Conservation (phyloP, 1,140 invertebrate genomes). For the Eueides isabella region DNA sequence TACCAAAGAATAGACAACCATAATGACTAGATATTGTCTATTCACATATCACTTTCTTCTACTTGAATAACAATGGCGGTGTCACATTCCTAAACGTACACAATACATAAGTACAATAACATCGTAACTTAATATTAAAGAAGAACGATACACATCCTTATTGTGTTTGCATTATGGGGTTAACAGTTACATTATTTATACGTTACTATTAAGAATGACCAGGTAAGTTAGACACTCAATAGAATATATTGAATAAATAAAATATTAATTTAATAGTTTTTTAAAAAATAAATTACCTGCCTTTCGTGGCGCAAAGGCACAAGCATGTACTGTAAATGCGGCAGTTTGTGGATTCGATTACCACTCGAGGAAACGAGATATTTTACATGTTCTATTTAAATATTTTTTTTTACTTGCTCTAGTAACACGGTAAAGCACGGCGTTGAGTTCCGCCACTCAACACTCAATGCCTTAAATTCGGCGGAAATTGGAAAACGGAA, state of each 20-base stretch:
- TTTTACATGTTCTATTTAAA: too few relatives aligned
- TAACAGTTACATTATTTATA: constrained; percentile 21
- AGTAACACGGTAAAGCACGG: too few relatives aligned
- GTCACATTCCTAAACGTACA: constrained; percentile 47
- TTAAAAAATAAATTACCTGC: too few relatives aligned
- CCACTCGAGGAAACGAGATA: too few relatives aligned
- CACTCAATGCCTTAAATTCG: too few relatives aligned
- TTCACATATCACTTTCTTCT: constrained; percentile 41
- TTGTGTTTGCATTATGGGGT: constrained; percentile 39
- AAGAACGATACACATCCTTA: constrained; percentile 56
- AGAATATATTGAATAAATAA: not conserved
- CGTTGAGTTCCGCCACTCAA: not conserved
- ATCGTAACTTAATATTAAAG: constrained; percentile 42
- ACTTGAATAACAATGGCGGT: constrained; percentile 44
- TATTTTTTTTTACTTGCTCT: too few relatives aligned
- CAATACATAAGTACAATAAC: constrained; percentile 45
- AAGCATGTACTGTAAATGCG: too few relatives aligned
- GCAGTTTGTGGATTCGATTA: too few relatives aligned
- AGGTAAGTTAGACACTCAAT: constrained; percentile 8
- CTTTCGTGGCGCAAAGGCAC: too few relatives aligned
- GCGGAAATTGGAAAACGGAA: not conserved
- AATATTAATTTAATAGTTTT: not conserved
- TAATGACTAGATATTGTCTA: not conserved
- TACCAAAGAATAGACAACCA: too few relatives aligned
- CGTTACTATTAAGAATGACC: not conserved